Evolutionary conservation across 2,113 vertebrate species (phyloP).

Genomic region (Machaerirhynchus nigripectus): DNA sequence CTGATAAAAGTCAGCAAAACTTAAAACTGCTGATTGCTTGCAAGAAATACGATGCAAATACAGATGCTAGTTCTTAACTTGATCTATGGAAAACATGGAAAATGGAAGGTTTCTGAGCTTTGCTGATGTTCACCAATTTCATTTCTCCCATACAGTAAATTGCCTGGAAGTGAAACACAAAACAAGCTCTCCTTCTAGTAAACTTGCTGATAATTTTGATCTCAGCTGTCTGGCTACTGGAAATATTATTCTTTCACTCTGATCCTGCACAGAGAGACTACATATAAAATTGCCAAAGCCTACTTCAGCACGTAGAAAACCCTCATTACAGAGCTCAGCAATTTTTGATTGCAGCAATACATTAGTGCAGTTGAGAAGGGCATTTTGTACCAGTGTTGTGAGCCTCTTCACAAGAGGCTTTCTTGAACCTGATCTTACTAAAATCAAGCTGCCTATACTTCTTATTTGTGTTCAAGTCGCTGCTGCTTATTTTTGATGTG

Average conservation of each 20-base stretch:
- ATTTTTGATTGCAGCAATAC: neutral
- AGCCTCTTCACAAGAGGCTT: neutral
- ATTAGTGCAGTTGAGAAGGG: neutral
- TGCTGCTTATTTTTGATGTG: neutral
- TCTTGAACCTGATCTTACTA: neutral
- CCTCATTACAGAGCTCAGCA: neutral
- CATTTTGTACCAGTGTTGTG: neutral
- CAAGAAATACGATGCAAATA: neutral
- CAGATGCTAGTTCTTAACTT: neutral
- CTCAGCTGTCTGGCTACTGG: neutral
- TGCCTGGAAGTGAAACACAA: neutral
- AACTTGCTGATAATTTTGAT: neutral
- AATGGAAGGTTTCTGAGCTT: neutral
- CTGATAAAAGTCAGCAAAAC: neutral
- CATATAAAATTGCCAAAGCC: neutral
- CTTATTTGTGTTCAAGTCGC: neutral
- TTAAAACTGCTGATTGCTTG: neutral
- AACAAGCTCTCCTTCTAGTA: neutral
- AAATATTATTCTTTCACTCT: neutral
- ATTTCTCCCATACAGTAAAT: neutral
- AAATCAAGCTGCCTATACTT: neutral
- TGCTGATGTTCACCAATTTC: neutral
- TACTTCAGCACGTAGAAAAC: fast-evolving
- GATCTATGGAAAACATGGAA: neutral
- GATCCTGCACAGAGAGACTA: neutral